phyloP scores from a whole-genome alignment of 2,113 vertebrate species.

The Python bivittatus region DNA sequence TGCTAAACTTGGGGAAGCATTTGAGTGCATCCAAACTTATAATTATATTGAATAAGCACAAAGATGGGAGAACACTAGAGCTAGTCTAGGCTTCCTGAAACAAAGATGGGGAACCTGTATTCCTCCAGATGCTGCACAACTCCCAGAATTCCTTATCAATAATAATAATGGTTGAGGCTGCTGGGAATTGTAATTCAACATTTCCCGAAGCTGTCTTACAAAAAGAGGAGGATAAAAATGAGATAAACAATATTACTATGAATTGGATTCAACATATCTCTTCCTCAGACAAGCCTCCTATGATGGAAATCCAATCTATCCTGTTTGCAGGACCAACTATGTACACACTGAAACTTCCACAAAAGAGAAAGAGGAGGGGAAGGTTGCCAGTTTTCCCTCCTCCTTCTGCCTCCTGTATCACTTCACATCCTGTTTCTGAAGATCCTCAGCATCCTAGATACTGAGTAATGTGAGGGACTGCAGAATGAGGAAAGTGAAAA shows the following conservation, averaged over 20 bases:
- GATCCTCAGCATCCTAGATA: too few relatives aligned
- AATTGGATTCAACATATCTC: not conserved
- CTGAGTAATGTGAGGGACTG: not conserved
- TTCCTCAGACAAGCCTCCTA: not conserved
- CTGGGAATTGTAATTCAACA: not conserved
- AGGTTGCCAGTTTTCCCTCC: not conserved
- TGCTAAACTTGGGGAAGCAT: not conserved
- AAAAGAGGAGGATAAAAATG: not conserved
- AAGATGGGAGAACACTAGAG: not conserved
- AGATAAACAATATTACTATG: not conserved
- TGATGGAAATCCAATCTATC: not conserved
- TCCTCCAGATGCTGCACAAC: not conserved
- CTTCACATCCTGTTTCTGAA: not conserved
- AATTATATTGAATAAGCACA: not conserved
- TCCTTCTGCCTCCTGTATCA: not conserved
- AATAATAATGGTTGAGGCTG: not conserved
- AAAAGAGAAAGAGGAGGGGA: not conserved
- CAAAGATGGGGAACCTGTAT: not conserved
- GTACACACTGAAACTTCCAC: not conserved
- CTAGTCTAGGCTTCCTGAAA: not conserved
- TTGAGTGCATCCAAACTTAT: not conserved
- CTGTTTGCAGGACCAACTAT: not conserved
- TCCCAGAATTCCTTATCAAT: not conserved
- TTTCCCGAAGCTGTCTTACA: not conserved
- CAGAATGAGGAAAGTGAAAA: not conserved